phyloP scores from a whole-genome alignment of 2,113 vertebrate genomes.

The Petroica traversi region DNA sequence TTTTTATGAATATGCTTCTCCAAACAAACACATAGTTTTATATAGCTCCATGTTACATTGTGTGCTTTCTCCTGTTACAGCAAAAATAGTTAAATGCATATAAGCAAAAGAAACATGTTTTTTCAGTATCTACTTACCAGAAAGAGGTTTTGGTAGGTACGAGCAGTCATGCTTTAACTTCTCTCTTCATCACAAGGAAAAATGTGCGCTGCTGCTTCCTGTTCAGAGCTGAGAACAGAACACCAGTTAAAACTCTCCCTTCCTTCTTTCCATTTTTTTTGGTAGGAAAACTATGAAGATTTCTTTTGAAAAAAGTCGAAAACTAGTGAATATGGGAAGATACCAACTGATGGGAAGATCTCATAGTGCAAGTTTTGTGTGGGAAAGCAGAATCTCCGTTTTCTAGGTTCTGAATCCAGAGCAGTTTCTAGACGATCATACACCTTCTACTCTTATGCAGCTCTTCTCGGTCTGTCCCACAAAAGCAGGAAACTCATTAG shows the following conservation, averaged over 20 bases:
- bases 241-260: background rate
- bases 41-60: background rate
- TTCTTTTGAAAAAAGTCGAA: background rate
- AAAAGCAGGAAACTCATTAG: slow-evolving; percentile 54
- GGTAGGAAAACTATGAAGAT: background rate
- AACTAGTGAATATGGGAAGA: background rate
- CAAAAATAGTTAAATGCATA: background rate
- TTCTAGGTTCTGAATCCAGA: background rate
- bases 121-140: slow-evolving; percentile 25
- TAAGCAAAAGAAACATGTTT: background rate
- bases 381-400: background rate
- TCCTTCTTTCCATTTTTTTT: background rate
- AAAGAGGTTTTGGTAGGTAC: background rate
- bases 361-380: fast-evolving
- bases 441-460: background rate
- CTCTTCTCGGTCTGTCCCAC: slow-evolving; percentile 3
- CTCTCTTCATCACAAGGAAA: slow-evolving; percentile 46
- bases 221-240: background rate
- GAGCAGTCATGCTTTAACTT: slow-evolving; percentile 35
- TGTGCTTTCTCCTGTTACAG: background rate
- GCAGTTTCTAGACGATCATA: background rate
- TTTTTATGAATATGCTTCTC: background rate
- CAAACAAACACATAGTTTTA: background rate
- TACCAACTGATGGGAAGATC: background rate
- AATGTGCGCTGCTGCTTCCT: background rate